A percentile compares a stretch with the other conserved stretches of the same genome.
Evolutionary conservation across 2,797 vertebrate species (phyloP).

Genomic region (Lacerta agilis): DNA sequence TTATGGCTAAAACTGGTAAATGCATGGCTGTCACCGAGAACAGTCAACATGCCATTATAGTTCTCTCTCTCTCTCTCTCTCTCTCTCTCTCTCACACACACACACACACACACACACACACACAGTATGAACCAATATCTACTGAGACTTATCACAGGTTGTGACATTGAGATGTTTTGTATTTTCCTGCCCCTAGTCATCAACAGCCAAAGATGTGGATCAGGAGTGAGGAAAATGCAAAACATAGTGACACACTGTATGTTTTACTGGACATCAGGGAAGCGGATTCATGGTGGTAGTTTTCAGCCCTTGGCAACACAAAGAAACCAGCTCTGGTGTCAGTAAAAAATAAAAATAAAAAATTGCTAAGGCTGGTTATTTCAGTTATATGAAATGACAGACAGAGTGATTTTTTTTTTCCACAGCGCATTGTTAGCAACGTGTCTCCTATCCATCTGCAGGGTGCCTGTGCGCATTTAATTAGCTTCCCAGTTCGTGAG

Average conservation of each 20-base stretch:
- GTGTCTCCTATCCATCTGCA: conserved; percentile 20
- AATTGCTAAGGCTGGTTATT: neutral
- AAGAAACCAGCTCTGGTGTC: neutral
- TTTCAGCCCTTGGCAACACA: neutral
- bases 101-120: too few species aligned
- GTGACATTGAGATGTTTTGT: neutral
- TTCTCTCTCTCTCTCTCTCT: too few species aligned
- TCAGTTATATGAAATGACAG: conserved; percentile 3
- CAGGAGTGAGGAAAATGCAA: neutral
- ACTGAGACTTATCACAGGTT: neutral
- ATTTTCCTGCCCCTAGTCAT: neutral
- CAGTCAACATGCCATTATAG: neutral
- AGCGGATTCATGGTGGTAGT: neutral
- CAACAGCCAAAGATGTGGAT: neutral
- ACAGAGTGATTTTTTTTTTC: neutral
- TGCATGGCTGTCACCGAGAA: neutral
- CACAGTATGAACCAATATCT: neutral
- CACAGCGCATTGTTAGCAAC: neutral
- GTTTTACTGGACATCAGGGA: neutral
- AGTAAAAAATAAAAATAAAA: too few species aligned
- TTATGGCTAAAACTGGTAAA: neutral
- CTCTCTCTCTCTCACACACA: too few species aligned
- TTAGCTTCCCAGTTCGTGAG: conserved; percentile 9
- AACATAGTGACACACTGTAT: neutral
- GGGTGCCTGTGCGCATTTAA: conserved; percentile 33